These are phyloP conservation scores for Ciona savignyi DNA, from an alignment of 23 tunicate species.

Conservation along the genomic window DNA sequence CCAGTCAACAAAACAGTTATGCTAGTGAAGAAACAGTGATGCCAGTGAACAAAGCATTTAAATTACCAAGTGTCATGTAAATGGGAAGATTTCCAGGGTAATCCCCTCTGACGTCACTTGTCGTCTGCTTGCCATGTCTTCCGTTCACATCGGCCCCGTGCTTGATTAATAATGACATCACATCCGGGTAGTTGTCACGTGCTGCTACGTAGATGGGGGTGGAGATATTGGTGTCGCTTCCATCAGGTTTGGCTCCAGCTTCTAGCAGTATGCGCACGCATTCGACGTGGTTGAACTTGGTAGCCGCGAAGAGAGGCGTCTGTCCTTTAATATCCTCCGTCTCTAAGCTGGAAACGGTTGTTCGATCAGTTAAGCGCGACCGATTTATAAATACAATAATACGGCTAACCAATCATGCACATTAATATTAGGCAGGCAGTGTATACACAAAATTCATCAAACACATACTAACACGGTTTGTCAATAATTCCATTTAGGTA, in stretches of 20 bases:
- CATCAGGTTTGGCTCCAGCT: conserved; percentile 85
- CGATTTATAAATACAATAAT: too few relatives aligned
- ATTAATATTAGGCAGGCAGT: too few relatives aligned
- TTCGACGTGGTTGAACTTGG: conserved; percentile 48
- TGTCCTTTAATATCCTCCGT: conserved; percentile 67
- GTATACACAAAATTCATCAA: neutral
- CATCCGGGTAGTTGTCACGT: conserved; percentile 45
- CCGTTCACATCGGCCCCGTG: conserved; percentile 89
- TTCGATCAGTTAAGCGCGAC: too few relatives aligned
- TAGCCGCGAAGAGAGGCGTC: conserved; percentile 80
- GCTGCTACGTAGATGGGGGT: conserved; percentile 82
- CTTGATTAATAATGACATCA: conserved; percentile 42
- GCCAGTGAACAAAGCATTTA: too few relatives aligned
- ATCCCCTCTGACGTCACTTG: neutral
- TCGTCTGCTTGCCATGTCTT: conserved; percentile 11
- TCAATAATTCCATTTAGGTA: too few relatives aligned
- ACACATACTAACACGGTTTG: neutral
- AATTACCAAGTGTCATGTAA: conserved; percentile 73
- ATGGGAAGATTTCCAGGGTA: conserved; percentile 42
- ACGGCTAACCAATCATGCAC: too few relatives aligned
- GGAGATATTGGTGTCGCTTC: conserved; percentile 32
- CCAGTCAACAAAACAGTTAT: too few relatives aligned
- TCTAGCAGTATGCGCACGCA: conserved; percentile 45
- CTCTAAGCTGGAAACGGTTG: conserved; percentile 52
- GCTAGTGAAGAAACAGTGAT: too few relatives aligned